These are phyloP conservation scores for Megaceryle alcyon DNA, from an alignment of 2,797 vertebrate genomes.

Conservation along the genomic window DNA sequence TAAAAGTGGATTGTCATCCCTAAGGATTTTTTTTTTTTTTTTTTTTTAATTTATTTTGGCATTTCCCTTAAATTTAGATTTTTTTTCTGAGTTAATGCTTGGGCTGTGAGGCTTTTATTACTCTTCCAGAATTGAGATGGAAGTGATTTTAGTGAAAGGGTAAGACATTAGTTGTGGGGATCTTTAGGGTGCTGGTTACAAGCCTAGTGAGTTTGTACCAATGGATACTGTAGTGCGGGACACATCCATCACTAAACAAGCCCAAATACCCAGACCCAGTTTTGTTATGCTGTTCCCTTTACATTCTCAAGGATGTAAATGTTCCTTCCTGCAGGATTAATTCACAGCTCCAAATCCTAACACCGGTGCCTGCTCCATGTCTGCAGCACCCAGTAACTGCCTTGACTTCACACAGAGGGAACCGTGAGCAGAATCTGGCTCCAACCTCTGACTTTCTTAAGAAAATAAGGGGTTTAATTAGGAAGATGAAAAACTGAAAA, in stretches of 20 bases:
- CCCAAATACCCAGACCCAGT: not conserved
- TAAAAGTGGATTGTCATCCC: fast-evolving
- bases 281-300: not conserved
- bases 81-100: not conserved
- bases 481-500: not conserved
- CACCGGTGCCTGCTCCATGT: fast-evolving
- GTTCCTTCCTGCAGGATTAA: not conserved
- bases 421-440: not conserved
- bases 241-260: not conserved
- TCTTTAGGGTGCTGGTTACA: not conserved
- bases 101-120: not conserved
- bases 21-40: too few relatives aligned
- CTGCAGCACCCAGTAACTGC: not conserved
- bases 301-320: not conserved
- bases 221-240: not conserved
- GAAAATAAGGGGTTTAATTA: not conserved
- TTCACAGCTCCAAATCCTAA: not conserved
- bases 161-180: not conserved
- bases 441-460: not conserved
- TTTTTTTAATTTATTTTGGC: not conserved
- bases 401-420: not conserved
- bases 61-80: not conserved
- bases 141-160: not conserved
- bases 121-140: not conserved
- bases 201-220: not conserved